Evolutionary conservation across 2,888 invertebrate species (phyloP), one percentile per base, ranked within the genome.

Genomic region (Xestoiulus laeticollis): DNA sequence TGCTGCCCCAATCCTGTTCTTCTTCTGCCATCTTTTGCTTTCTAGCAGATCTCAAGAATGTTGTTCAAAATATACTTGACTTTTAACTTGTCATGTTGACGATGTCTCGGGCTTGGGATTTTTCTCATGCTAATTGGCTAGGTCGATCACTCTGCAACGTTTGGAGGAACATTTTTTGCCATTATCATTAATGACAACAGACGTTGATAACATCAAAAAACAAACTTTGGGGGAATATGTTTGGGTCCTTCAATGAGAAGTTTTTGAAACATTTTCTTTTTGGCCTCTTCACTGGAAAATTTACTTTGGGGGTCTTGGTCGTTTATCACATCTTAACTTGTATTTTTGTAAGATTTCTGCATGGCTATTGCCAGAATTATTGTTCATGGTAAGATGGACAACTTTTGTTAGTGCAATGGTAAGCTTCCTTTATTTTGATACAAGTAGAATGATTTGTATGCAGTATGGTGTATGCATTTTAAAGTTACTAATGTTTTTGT

Each of bases 11-110:
- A 38, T 84, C 84, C 38, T 33, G 84, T 33, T 84, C 43, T 84
- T 84, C 84, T 38, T 32, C 68, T 68, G 26, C 68, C 68, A 68
- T 68, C 68, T 68, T 68, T 26, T 26, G 68, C 68, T 68, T 22
- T n/a, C 68, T 26, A 43, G 84, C 43, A 84, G 19, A 8, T 84
- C 84, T 84, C 33, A 84, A 84, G 84, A 84, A 84, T 84, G 84
- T 84, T 84, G 84, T 84, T 84, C 84, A 84, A 43, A 68, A 68
- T 68, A 68, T 84, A 84, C 84, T 84, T 33, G 84, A 84, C 84
- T 84, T 84, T 33, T 84, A 38, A 38, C 84, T 33, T 38, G 84
- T 84, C 68, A 68, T 68, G 68, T 68, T 68, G 68, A 68, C 68
- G 68, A 68, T 68, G 68, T 68, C 68, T 68, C 12, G 4, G 26